phyloP scores from a whole-genome alignment of 2,113 vertebrate species.

The Merops nubicus region DNA sequence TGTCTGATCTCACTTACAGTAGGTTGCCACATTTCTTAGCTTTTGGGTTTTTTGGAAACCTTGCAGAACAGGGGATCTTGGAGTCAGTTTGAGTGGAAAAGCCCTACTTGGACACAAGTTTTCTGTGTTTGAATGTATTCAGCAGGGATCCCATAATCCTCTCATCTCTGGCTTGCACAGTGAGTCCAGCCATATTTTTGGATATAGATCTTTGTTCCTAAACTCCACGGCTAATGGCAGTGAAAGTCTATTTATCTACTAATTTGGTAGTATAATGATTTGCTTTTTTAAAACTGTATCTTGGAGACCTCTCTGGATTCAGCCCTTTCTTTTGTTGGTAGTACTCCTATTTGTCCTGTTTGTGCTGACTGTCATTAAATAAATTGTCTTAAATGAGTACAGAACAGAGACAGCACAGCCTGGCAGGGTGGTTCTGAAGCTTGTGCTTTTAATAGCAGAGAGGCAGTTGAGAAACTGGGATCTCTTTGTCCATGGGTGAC shows the following conservation, averaged over 20 bases:
- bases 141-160: neutral
- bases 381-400: neutral
- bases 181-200: neutral
- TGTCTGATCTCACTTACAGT: neutral
- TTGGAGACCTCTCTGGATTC: neutral
- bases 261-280: neutral
- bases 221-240: neutral
- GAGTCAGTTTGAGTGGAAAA: neutral
- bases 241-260: neutral
- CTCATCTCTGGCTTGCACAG: neutral
- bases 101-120: neutral
- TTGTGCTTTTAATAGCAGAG: neutral
- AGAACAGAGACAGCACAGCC: neutral
- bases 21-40: neutral
- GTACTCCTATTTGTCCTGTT: neutral
- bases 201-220: neutral
- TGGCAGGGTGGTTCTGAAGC: neutral
- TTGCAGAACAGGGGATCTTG: neutral
- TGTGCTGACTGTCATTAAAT: neutral
- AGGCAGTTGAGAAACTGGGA: neutral
- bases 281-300: neutral
- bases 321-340: neutral
- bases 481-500: accelerated
- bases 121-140: neutral
- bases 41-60: neutral